Conservation (phyloP, 2,113 vertebrate genomes). For the Dendrocopos noguchii region DNA sequence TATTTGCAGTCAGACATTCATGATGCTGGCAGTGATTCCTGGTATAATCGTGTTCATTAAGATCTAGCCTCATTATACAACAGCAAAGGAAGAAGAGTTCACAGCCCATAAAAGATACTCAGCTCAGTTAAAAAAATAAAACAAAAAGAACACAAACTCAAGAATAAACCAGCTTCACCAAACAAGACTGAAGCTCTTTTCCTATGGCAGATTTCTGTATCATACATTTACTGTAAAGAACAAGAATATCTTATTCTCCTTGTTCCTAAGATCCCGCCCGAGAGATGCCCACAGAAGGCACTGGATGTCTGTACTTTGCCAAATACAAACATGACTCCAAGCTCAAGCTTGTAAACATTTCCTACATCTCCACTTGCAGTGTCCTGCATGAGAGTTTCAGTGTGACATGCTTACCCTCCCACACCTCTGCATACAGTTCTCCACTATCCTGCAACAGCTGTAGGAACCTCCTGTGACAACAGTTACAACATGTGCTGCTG, state of each 20-base stretch:
- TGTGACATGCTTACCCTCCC: not conserved
- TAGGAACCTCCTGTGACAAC: not conserved
- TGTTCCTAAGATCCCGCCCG: not conserved
- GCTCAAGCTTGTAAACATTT: not conserved
- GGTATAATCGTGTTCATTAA: not conserved
- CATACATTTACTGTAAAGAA: not conserved
- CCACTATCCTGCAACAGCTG: not conserved
- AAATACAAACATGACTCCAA: not conserved
- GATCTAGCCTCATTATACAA: not conserved
- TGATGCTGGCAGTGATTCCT: not conserved
- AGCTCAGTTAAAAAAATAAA: not conserved
- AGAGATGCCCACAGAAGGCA: not conserved
- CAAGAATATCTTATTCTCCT: not conserved
- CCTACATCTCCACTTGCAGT: not conserved
- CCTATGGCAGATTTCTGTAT: not conserved
- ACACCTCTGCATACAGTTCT: not conserved
- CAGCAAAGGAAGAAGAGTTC: not conserved
- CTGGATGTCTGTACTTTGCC: not conserved
- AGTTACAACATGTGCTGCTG: fast-evolving
- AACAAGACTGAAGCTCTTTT: not conserved
- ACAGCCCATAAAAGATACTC: not conserved
- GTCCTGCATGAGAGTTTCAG: not conserved
- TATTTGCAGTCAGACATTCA: not conserved
- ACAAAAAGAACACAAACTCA: not conserved
- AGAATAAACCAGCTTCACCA: not conserved